Percentiles rank a stretch among this genome's conserved stretches.
Evolutionary conservation across 1,140 invertebrate genomes (phyloP).

Genomic region (Acromyrmex charruanus): DNA sequence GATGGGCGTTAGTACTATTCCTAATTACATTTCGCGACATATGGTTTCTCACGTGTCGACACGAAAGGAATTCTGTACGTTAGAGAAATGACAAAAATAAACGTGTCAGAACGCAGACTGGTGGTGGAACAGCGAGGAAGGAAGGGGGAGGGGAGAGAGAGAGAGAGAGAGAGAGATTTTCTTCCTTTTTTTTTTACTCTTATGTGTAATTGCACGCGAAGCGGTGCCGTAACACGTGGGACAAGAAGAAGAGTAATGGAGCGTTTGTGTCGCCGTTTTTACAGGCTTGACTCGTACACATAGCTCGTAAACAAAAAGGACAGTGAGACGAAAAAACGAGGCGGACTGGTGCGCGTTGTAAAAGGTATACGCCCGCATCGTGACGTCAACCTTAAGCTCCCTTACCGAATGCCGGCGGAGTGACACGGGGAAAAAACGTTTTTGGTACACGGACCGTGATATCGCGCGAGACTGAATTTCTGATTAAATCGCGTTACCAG

Average conservation of each 20-base stretch:
- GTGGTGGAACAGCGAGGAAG: background rate
- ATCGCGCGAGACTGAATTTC: slow-evolving; percentile 52
- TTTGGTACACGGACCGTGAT: slow-evolving; percentile 27
- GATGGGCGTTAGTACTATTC: slow-evolving; percentile 34
- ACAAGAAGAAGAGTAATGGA: slow-evolving; percentile 59
- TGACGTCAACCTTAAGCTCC: slow-evolving; percentile 56
- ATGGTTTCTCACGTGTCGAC: slow-evolving; percentile 38
- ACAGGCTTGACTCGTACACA: slow-evolving; percentile 32
- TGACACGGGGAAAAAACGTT: slow-evolving; percentile 18
- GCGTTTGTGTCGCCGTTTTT: slow-evolving; percentile 71
- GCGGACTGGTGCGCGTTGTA: slow-evolving; percentile 13
- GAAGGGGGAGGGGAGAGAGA: background rate
- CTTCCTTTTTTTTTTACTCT: slow-evolving; percentile 49
- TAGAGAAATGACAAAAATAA: slow-evolving; percentile 62
- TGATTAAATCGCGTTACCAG: slow-evolving; percentile 51
- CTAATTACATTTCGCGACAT: slow-evolving; percentile 54
- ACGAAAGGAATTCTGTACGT: slow-evolving; percentile 45
- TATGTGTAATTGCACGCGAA: slow-evolving; percentile 73
- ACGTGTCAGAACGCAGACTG: background rate
- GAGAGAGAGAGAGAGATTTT: slow-evolving; percentile 1
- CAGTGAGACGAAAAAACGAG: background rate
- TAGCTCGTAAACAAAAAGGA: slow-evolving; percentile 57
- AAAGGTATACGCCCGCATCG: slow-evolving; percentile 61
- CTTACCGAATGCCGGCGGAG: slow-evolving; percentile 14
- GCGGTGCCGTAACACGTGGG: slow-evolving; percentile 59